phyloP scores from a whole-genome alignment of 2,797 vertebrate genomes.

The Cottoperca gobio region DNA sequence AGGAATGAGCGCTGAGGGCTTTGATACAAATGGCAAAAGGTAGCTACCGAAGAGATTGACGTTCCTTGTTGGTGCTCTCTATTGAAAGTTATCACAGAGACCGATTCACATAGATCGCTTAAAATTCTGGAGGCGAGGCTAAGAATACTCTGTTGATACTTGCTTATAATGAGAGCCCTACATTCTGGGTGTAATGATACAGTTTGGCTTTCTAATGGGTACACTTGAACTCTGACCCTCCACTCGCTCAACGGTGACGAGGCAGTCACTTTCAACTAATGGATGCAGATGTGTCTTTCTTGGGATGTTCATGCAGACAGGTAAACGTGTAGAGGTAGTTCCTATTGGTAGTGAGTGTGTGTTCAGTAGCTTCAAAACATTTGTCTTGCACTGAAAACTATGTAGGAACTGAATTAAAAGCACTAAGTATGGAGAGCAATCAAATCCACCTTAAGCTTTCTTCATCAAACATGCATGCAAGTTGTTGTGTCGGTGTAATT shows the following conservation, averaged over 20 bases:
- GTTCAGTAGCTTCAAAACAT: slow-evolving; percentile 46
- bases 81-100: slow-evolving; percentile 77
- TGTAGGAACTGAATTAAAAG: slow-evolving; percentile 47
- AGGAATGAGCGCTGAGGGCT: slow-evolving; percentile 70
- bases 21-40: slow-evolving; percentile 79
- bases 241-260: slow-evolving; percentile 52
- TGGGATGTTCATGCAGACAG: slow-evolving; percentile 52
- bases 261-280: slow-evolving; percentile 59
- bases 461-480: slow-evolving; percentile 17
- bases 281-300: slow-evolving; percentile 70
- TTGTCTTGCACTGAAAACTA: slow-evolving; percentile 32
- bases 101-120: slow-evolving; percentile 82
- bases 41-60: slow-evolving; percentile 78
- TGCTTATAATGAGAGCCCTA: slow-evolving; percentile 73
- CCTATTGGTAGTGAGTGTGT: slow-evolving; percentile 37
- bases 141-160: slow-evolving; percentile 72
- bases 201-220: slow-evolving; percentile 82
- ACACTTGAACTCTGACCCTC: slow-evolving; percentile 80
- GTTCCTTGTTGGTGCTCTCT: slow-evolving; percentile 68
- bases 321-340: slow-evolving; percentile 50
- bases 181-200: slow-evolving; percentile 77
- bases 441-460: slow-evolving; percentile 38
- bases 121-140: slow-evolving; percentile 78
- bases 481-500: slow-evolving; percentile 46
- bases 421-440: slow-evolving; percentile 35